These are phyloP conservation scores for Chionodraco myersi DNA, from an alignment of 2,113 vertebrate species.

Conservation along the genomic window DNA sequence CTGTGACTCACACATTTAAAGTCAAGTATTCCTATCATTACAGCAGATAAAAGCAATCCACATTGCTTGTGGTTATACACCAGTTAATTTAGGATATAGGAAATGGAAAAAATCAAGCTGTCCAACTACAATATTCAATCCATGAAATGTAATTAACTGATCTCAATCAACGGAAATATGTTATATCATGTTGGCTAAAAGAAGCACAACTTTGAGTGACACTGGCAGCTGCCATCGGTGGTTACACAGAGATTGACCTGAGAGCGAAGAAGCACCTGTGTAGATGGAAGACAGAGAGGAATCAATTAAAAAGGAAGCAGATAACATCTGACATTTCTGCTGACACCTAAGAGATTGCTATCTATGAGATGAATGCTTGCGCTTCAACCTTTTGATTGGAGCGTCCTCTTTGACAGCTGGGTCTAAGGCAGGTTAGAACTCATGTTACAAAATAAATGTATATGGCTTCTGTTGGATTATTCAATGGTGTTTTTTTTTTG, in stretches of 20 bases:
- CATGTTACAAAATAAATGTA: background rate
- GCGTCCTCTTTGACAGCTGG: conserved; percentile 46
- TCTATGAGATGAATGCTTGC: conserved; percentile 64
- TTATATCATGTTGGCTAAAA: conserved; percentile 31
- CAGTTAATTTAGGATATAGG: conserved; percentile 38
- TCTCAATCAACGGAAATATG: conserved; percentile 28
- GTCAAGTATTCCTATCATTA: too few relatives aligned
- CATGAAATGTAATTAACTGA: conserved; percentile 40
- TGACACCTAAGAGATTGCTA: conserved; percentile 59
- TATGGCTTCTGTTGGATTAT: background rate
- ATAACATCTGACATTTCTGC: conserved; percentile 69
- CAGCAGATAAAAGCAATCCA: conserved; percentile 7
- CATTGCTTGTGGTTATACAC: background rate
- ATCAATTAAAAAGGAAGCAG: conserved; percentile 69
- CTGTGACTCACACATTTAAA: conserved; percentile 1
- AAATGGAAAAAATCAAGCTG: conserved; percentile 29
- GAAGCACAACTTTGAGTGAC: conserved; percentile 29
- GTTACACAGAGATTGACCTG: conserved; percentile 18
- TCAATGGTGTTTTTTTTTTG: background rate
- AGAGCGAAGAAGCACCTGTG: conserved; percentile 47
- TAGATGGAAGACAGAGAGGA: conserved; percentile 42
- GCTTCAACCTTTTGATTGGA: conserved; percentile 48
- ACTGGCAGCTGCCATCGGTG: conserved; percentile 22
- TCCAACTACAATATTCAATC: conserved; percentile 10
- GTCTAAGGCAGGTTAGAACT: background rate